phyloP scores from a whole-genome alignment of 2,113 vertebrate genomes.

The Erinaceus europaeus region DNA sequence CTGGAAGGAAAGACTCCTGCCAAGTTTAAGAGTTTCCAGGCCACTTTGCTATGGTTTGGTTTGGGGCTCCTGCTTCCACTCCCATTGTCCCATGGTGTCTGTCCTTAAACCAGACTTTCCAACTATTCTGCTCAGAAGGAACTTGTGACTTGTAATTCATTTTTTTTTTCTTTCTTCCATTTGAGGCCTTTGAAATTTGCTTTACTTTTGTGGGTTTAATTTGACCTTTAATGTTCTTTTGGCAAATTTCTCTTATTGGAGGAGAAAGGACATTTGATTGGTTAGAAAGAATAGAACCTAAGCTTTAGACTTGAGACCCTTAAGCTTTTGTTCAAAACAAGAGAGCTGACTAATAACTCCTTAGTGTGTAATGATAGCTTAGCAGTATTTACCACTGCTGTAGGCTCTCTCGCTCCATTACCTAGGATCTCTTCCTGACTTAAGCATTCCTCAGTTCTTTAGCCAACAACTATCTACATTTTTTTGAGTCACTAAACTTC shows the following conservation, averaged over 20 bases:
- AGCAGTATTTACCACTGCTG: constrained; percentile 83
- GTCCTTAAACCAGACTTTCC: constrained; percentile 25
- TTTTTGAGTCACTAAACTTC: constrained; percentile 74
- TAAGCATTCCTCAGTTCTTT: constrained; percentile 82
- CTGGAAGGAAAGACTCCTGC: not conserved
- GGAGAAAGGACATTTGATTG: constrained; percentile 75
- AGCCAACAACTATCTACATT: constrained; percentile 83
- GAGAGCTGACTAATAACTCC: constrained; percentile 84
- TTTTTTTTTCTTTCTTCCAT: too few species aligned
- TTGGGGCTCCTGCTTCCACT: not conserved
- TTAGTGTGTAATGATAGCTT: constrained; percentile 85
- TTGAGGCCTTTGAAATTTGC: constrained; percentile 67
- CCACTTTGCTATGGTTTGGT: constrained; percentile 35
- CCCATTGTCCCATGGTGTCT: not conserved
- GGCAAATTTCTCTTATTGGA: constrained; percentile 72
- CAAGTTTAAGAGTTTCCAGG: constrained; percentile 45
- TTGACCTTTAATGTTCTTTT: constrained; percentile 78
- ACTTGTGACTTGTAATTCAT: constrained; percentile 62
- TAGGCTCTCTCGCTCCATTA: constrained; percentile 81
- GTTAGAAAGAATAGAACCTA: constrained; percentile 77
- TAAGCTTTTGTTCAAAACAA: constrained; percentile 72
- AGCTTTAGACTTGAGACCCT: constrained; percentile 75
- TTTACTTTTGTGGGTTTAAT: constrained; percentile 72
- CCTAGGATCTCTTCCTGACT: constrained; percentile 82
- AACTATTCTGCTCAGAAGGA: constrained; percentile 24